A percentile compares a stretch with the other conserved stretches of the same genome.
These are phyloP conservation scores for Meloidogyne chitwoodi DNA, from an alignment of 1,140 invertebrate species.

Conservation along the genomic window DNA sequence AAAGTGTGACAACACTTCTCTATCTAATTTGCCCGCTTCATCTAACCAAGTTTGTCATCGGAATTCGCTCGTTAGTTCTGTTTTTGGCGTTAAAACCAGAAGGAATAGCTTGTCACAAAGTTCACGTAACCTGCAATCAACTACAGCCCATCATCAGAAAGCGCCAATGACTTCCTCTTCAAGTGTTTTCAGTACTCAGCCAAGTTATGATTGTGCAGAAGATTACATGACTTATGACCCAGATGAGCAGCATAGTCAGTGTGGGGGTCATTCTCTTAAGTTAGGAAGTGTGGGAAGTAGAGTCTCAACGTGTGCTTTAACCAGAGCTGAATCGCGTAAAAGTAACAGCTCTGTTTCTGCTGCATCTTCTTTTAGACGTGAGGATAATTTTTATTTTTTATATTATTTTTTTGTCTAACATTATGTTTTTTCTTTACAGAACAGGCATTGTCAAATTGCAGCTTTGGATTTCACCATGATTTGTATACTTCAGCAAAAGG, in stretches of 20 bases:
- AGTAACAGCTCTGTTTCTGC: constrained; percentile 19
- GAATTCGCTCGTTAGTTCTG: constrained; percentile 8
- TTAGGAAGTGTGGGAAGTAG: constrained; percentile 22
- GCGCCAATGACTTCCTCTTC: constrained; percentile 1
- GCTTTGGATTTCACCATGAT: background rate
- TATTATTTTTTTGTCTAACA: background rate
- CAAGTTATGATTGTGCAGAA: constrained; percentile 28
- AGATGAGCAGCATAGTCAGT: background rate
- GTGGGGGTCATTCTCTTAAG: background rate
- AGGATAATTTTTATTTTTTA: background rate
- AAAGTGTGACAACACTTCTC: constrained; percentile 1
- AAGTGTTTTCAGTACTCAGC: constrained; percentile 10
- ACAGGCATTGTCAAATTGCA: constrained; percentile 2
- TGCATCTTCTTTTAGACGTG: constrained; percentile 14
- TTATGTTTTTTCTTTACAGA: background rate
- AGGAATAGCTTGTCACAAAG: background rate
- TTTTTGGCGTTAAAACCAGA: constrained; percentile 2
- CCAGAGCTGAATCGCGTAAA: constrained; percentile 17
- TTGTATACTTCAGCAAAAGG: background rate
- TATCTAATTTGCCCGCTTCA: constrained; percentile 1
- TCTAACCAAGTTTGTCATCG: constrained; percentile 1
- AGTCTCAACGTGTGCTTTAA: constrained; percentile 8
- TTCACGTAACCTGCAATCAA: background rate
- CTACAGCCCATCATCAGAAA: background rate
- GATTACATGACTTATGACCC: constrained; percentile 29